Percentiles rank a stretch among this genome's conserved stretches.
phyloP scores from a whole-genome alignment of 2,113 vertebrate species.

The Oreochromis niloticus region DNA sequence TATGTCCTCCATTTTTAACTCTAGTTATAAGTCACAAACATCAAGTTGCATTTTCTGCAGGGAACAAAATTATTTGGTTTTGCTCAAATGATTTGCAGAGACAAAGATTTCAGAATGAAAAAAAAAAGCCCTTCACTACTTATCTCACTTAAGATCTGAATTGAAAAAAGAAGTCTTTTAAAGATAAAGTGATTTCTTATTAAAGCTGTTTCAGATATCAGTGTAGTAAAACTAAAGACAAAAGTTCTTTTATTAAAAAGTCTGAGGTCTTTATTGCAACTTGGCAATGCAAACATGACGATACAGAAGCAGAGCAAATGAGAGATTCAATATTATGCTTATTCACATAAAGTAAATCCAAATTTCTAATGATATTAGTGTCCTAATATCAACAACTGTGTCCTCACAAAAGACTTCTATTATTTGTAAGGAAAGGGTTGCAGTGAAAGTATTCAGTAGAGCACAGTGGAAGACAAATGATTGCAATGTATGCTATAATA shows the following conservation, averaged over 20 bases:
- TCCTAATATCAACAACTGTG: not conserved
- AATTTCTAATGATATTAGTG: not conserved
- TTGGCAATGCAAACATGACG: not conserved
- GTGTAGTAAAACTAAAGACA: not conserved
- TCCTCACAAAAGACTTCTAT: not conserved
- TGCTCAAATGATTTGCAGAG: not conserved
- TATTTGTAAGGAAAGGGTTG: not conserved
- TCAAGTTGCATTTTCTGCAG: not conserved
- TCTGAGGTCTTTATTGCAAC: not conserved
- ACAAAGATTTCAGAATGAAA: not conserved
- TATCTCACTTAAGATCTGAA: not conserved
- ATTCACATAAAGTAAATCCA: not conserved
- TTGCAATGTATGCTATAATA: not conserved
- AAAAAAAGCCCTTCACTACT: rapidly evolving
- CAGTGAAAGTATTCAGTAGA: not conserved
- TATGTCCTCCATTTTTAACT: not conserved
- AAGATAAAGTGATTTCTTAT: not conserved
- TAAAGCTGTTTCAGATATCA: not conserved
- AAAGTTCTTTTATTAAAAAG: not conserved
- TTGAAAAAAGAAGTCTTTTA: not conserved
- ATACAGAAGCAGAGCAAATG: not conserved
- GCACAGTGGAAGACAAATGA: not conserved
- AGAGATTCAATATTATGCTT: not conserved
- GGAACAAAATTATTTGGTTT: not conserved
- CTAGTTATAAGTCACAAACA: rapidly evolving